A percentile compares a stretch with the other conserved stretches of the same genome.
Conservation (phyloP, 2,113 vertebrate genomes). For the Paracanthobrama guichenoti region DNA sequence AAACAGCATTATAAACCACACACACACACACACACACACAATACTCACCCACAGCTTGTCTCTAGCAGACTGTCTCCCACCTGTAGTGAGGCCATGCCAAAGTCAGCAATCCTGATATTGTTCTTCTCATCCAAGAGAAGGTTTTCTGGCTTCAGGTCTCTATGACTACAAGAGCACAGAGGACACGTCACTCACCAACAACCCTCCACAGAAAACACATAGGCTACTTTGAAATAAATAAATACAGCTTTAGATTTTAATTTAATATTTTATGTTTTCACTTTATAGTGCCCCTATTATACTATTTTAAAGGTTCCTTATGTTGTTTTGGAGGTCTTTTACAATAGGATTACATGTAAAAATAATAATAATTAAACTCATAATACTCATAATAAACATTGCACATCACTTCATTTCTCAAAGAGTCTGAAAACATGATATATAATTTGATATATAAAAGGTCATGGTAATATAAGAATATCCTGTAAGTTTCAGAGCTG, state of each 20-base stretch:
- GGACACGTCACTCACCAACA: conserved; percentile 10
- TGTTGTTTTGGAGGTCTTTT: too few relatives aligned
- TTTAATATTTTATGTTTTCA: too few relatives aligned
- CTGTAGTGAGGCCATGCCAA: conserved; percentile 93
- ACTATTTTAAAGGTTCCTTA: too few relatives aligned
- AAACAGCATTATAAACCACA: conserved; percentile 5
- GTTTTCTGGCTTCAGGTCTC: conserved; percentile 93
- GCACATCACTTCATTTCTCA: too few relatives aligned
- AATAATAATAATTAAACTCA: too few relatives aligned
- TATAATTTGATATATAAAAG: too few relatives aligned
- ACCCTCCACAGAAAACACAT: background rate
- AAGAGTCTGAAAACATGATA: too few relatives aligned
- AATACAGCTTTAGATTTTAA: background rate
- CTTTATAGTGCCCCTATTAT: too few relatives aligned
- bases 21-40: background rate
- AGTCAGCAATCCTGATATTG: conserved; percentile 93
- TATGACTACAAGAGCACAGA: conserved; percentile 77
- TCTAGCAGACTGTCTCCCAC: conserved; percentile 93
- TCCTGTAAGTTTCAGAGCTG: too few relatives aligned
- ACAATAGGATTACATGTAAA: too few relatives aligned
- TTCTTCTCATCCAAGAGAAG: conserved; percentile 91
- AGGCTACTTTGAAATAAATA: background rate
- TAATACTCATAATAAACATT: too few relatives aligned
- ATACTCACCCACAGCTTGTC: conserved; percentile 92
- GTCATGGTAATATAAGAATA: too few relatives aligned